These are phyloP conservation scores for Enteromius paludinosus DNA, from an alignment of 2,797 vertebrate species.

Conservation along the genomic window DNA sequence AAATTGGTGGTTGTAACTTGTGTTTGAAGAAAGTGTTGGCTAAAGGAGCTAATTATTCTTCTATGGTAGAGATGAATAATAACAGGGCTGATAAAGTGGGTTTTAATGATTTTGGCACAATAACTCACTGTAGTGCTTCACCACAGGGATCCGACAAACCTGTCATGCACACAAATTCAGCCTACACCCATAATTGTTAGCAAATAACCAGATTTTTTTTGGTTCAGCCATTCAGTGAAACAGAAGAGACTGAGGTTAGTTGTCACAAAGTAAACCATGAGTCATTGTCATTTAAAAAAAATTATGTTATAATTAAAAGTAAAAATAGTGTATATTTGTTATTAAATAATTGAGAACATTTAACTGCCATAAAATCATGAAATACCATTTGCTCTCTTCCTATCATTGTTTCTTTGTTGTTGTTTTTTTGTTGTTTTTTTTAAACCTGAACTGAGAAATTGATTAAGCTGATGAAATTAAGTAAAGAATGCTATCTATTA, in stretches of 20 bases:
- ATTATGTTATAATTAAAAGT: too few relatives aligned
- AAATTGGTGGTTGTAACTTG: constrained; percentile 13
- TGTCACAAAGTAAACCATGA: neutral
- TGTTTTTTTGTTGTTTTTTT: too few relatives aligned
- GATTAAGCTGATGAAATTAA: too few relatives aligned
- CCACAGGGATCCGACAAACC: constrained; percentile 17
- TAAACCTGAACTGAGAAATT: too few relatives aligned
- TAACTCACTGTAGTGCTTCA: constrained; percentile 30
- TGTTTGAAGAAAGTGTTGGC: constrained; percentile 10
- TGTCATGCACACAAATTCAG: constrained; percentile 8
- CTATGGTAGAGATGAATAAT: constrained; percentile 30
- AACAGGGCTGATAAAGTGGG: constrained; percentile 20
- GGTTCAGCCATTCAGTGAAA: constrained; percentile 7
- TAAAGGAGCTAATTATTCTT: constrained; percentile 31
- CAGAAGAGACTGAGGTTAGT: neutral
- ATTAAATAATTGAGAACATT: too few relatives aligned
- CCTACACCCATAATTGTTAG: constrained; percentile 35
- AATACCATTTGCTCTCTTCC: too few relatives aligned
- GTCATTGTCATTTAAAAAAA: too few relatives aligned
- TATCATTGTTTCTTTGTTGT: too few relatives aligned
- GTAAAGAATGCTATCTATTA: too few relatives aligned
- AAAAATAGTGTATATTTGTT: too few relatives aligned
- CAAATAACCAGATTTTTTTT: neutral
- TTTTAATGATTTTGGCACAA: constrained; percentile 31
- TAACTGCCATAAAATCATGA: too few relatives aligned